Evolutionary conservation across 2,797 vertebrate species (phyloP), one percentile per base, ranked within the genome.

Genomic region (Clarias platycephalus): DNA sequence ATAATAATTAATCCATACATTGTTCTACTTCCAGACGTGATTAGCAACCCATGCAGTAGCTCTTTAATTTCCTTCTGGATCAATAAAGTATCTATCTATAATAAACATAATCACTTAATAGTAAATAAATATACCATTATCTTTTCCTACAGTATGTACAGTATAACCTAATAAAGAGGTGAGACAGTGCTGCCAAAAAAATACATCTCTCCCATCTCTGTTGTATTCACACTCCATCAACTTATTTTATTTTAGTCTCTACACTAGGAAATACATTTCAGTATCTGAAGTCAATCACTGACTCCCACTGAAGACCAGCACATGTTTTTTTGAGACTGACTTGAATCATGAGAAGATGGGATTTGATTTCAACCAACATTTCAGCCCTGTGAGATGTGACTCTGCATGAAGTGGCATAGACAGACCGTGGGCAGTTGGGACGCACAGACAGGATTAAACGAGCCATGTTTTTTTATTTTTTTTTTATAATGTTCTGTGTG

Each of bases 401-500:
- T 16, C 66, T 18, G 20, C 0, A 8, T 34, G 37, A 68, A 37
- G 66, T 68, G 66, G 16, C 31, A 68, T 24, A 24, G 67, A 40
- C 4, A 1, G 34, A 70, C 15, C 1, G 40, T 72, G 40, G 24
- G 70, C 15, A 0, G 5, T 72, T 22, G n/a, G 5, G 24, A 26
- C 37, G 9, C 10, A 24, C 70, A 49, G 40, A 26, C 70, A 16
- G 40, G n/a, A 72, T 26, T n/a, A 31, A 22, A 57, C 18, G 5
- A 26, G 8, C 8, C 3, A 9, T 75, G 53, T 31, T 40, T 9
- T 64, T n/a, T n/a, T n/a, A n/a, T n/a, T n/a, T n/a, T n/a, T 68
- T 75, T 55, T 82, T 68, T 81, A 63, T 82, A 68, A 37, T 62
- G 60, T 37, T 80, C 28, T 31, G 16, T 63, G 28, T 75, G 57